Conservation (phyloP, 2,797 vertebrate genomes). For the Enteromius anoplus region DNA sequence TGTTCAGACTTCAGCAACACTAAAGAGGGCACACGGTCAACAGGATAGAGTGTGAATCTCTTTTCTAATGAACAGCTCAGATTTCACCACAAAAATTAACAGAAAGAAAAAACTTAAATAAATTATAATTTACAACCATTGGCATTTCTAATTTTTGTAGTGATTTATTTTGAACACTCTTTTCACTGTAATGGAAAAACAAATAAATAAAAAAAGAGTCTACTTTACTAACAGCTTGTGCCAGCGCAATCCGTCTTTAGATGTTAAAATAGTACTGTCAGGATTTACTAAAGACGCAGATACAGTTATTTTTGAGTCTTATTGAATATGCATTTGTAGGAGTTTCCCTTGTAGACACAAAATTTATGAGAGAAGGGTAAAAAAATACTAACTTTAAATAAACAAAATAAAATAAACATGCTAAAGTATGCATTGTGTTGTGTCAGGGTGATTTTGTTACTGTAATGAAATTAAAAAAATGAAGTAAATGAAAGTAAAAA, state of each 20-base stretch:
- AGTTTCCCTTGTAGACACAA: not conserved
- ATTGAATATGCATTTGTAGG: not conserved
- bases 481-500: too few species aligned
- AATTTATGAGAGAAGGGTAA: not conserved
- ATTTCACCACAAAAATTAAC: not conserved
- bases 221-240: not conserved
- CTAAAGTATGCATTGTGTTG: not conserved
- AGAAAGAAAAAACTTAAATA: not conserved
- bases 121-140: not conserved
- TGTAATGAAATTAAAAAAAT: too few species aligned
- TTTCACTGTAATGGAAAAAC: not conserved
- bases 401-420: not conserved
- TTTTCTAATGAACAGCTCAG: not conserved
- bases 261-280: not conserved
- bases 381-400: not conserved
- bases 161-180: not conserved
- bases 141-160: not conserved
- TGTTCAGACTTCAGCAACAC: slow-evolving; percentile 8
- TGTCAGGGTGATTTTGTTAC: not conserved
- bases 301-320: too few species aligned
- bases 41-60: not conserved
- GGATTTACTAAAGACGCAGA: not conserved
- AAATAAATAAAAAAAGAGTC: not conserved
- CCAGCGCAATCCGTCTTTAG: not conserved
- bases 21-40: slow-evolving; percentile 56